Percentiles rank a stretch among this genome's conserved stretches.
These are phyloP conservation scores for silkworm (Bombyx mori) DNA, from an alignment of 1,140 invertebrate genomes.

Conservation along the genomic window DNA sequence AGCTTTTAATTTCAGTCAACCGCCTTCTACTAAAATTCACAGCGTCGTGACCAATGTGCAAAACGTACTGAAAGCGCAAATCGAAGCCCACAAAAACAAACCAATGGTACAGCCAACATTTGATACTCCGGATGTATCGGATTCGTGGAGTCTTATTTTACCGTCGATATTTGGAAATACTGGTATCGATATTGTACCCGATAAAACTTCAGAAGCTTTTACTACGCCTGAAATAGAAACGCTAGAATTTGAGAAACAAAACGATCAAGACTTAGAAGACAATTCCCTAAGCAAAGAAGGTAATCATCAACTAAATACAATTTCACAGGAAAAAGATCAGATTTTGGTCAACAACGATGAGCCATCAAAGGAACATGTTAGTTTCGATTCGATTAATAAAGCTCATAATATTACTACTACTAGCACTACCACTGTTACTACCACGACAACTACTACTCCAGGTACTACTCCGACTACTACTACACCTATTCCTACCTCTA, in stretches of 20 bases:
- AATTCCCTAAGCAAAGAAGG: conserved; percentile 49
- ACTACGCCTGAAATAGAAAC: conserved; percentile 73
- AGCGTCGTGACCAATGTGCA: conserved; percentile 86
- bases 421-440: conserved; percentile 7
- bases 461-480: conserved; percentile 7
- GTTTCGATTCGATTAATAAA: no score
- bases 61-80: conserved; percentile 83
- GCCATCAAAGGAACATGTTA: no score
- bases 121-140: conserved; percentile 78
- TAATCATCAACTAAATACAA: conserved; percentile 20
- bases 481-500: conserved; percentile 20
- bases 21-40: conserved; percentile 78
- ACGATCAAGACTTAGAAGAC: conserved; percentile 24
- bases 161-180: conserved; percentile 83
- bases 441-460: conserved; percentile 10
- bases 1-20: conserved; percentile 61
- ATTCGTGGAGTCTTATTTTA: conserved; percentile 85
- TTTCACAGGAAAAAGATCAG: background rate
- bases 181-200: conserved; percentile 74
- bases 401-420: no score
- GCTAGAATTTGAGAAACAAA: conserved; percentile 47
- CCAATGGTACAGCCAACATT: conserved; percentile 71
- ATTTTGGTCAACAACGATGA: no score
- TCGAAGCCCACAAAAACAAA: conserved; percentile 77
- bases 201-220: conserved; percentile 66